phyloP scores from a whole-genome alignment of 2,888 invertebrate genomes.

The Amitus sp. region DNA sequence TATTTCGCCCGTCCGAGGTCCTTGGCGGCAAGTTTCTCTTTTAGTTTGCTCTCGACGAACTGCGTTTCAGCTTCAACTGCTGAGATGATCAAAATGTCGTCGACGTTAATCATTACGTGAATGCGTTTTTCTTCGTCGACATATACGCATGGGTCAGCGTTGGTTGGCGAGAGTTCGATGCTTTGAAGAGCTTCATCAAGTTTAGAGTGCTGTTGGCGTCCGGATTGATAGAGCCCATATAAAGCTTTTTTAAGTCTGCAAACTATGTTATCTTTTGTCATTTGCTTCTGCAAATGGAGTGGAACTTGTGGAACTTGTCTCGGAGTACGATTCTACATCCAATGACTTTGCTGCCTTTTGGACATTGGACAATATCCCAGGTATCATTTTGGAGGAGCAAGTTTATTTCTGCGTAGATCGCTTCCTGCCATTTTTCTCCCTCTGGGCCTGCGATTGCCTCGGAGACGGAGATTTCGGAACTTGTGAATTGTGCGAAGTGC shows the following conservation, averaged over 20 bases:
- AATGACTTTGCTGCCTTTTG: slow-evolving; percentile 15
- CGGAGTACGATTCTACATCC: slow-evolving; percentile 25
- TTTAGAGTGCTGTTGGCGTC: slow-evolving; percentile 17
- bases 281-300: too few relatives aligned
- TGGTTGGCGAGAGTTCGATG: slow-evolving; percentile 1
- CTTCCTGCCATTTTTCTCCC: slow-evolving; percentile 28
- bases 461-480: too few relatives aligned
- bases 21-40: slow-evolving; percentile 19
- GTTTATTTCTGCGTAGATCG: slow-evolving; percentile 37
- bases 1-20: slow-evolving; percentile 10
- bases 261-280: slow-evolving; percentile 12
- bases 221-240: slow-evolving; percentile 21
- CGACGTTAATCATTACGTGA: slow-evolving; percentile 15
- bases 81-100: slow-evolving; percentile 17
- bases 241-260: slow-evolving; percentile 15
- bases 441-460: slow-evolving; percentile 26
- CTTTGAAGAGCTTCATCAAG: slow-evolving; percentile 5
- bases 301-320: slow-evolving; percentile 30
- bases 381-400: slow-evolving; percentile 19
- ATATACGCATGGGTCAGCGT: slow-evolving; percentile 18
- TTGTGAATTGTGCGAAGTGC: too few relatives aligned
- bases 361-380: slow-evolving; percentile 26
- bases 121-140: background rate
- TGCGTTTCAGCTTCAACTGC: background rate
- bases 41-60: slow-evolving; percentile 2